Evolutionary conservation across 2,888 invertebrate species (phyloP).

Genomic region (Tortricodes alternella): DNA sequence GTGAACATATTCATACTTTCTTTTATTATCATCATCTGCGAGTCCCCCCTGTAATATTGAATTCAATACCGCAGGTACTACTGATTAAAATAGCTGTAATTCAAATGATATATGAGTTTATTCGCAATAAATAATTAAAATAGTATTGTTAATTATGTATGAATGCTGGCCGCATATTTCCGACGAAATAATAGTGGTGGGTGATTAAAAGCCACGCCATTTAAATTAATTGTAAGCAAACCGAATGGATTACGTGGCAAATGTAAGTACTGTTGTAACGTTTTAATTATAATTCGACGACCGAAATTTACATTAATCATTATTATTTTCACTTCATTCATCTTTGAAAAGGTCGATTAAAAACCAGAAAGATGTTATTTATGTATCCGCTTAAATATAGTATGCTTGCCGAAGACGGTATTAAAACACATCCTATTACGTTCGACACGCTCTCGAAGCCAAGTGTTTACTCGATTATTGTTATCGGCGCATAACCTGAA

Average conservation of each 20-base stretch:
- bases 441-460: not conserved
- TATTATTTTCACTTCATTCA: too few species aligned
- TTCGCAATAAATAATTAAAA: conserved; percentile 64
- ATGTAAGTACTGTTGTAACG: not conserved
- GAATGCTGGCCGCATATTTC: conserved; percentile 61
- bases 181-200: conserved; percentile 51
- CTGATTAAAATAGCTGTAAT: conserved; percentile 41
- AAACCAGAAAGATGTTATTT: not conserved
- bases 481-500: conserved; percentile 43
- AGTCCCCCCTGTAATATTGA: conserved; percentile 12
- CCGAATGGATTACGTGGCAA: not conserved
- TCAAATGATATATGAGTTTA: conserved; percentile 44
- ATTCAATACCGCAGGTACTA: conserved; percentile 6
- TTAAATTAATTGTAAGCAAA: conserved; percentile 8
- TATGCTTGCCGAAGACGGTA: not conserved
- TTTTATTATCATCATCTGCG: conserved; percentile 51
- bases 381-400: not conserved
- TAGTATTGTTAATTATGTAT: conserved; percentile 57
- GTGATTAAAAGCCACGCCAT: conserved; percentile 56
- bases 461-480: conserved; percentile 25
- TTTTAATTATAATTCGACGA: not conserved
- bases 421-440: not conserved
- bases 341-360: too few species aligned
- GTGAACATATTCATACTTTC: conserved; percentile 63
- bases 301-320: not conserved